Evolutionary conservation across 30 jellyfish, hydroid and myxozoan species (phyloP), one percentile per base, ranked within the genome.

Genomic region (Chironex yamaguchii): DNA sequence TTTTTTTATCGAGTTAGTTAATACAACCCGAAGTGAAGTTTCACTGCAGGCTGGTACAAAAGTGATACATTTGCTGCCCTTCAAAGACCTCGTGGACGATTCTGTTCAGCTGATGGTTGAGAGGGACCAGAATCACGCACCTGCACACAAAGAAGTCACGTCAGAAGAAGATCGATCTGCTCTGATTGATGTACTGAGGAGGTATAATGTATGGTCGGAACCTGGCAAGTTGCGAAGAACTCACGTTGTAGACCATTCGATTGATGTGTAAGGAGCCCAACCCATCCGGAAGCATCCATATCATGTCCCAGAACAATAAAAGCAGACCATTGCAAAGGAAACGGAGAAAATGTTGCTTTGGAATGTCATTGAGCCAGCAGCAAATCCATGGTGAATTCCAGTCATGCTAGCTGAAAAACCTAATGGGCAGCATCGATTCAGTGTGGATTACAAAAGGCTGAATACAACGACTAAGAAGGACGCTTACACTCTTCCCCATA

Each of bases 1-100:
- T 84, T 81, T 84, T 52, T 36, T 30, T 52, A 52, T 84, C 81
- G 94, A 84, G 81, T 32, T 53, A 36, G 92, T 27, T 28, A 82
- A 82, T 85, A 82, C 92, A 6, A 82, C 87, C 68, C 73, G 87
- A 58, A 82, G 92, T 29, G 26, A 30, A 66, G 86, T 65, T 2
- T 66, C 92, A 30, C 49, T 82, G 35, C 92, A 82, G 92, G 85
- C 92, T 82, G 86, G 87, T 48, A 82, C 92, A 0, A 67, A 82
- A 24, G 62, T 82, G 23, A 33, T 82, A 53, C 86, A 82, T 49
- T 31, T 82, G 78, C 92, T 65, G 86, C 92, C 92, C 17, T 82
- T 67, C 4, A n/a, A n/a, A n/a, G 63, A n/a, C 63, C 25, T 27
- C 24, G 51, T 30, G 11, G 33, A 4, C 6, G 33, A 52, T 28